phyloP scores from a whole-genome alignment of 2,888 invertebrate genomes.

The Napeogenes inachia region DNA sequence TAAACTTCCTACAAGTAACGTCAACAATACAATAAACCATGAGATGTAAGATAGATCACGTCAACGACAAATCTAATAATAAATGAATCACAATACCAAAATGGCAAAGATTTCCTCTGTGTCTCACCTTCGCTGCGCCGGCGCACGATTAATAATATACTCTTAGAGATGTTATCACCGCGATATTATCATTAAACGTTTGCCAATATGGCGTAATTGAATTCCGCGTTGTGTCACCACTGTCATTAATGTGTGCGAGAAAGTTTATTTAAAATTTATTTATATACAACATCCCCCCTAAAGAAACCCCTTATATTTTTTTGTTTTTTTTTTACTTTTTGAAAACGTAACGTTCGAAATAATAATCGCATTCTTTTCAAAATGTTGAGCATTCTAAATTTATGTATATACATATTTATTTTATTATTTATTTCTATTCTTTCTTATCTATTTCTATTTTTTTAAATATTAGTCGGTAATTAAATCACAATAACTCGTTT shows the following conservation, averaged over 20 bases:
- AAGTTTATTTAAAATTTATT: neutral
- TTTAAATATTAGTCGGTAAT: too few relatives aligned
- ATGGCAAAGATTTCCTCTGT: constrained; percentile 11
- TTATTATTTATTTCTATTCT: too few relatives aligned
- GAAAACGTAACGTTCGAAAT: too few relatives aligned
- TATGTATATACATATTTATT: too few relatives aligned
- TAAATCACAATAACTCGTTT: too few relatives aligned
- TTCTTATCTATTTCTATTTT: too few relatives aligned
- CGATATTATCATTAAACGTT: constrained; percentile 9
- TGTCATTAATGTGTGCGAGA: constrained; percentile 2
- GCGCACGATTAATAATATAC: constrained; percentile 6
- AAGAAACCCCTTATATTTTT: too few relatives aligned
- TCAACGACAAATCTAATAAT: constrained; percentile 11
- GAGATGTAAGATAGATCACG: too few relatives aligned
- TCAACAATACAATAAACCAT: too few relatives aligned
- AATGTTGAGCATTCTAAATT: too few relatives aligned
- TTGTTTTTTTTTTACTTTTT: too few relatives aligned
- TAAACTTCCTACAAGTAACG: neutral
- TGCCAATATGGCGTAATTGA: constrained; percentile 16
- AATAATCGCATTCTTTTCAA: too few relatives aligned
- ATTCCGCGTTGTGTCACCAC: constrained; percentile 12
- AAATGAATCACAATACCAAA: constrained; percentile 9
- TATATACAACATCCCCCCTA: neutral
- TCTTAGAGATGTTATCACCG: constrained; percentile 14
- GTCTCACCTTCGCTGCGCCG: constrained; percentile 14